Evolutionary conservation across 2,113 vertebrate genomes (phyloP), one percentile per base, ranked within the genome.

Genomic region (Copsychus sechellarum): DNA sequence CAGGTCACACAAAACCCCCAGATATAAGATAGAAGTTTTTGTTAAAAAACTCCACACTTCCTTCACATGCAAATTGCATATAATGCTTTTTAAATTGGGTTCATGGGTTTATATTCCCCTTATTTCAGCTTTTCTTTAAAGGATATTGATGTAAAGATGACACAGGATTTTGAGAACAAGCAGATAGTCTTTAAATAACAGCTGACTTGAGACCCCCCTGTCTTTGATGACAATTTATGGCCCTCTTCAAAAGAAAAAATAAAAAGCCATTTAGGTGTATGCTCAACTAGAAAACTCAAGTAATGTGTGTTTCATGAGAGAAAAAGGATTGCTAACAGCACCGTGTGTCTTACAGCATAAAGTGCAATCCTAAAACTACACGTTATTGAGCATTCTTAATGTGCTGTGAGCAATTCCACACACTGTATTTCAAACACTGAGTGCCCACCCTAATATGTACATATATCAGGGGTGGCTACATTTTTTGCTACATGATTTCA

Each of bases 191-290:
- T 97, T 64, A 86, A 86, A 65, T 86, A 95, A 67, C n/a, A 95
- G 45, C 47, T 87, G 43, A 83, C 86, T 78, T 79, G 82, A 94
- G 58, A 71, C 15, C 20, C 20, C 21, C 26, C 50, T 28, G 25
- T 85, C 78, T 93, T 91, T 95, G 61, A 64, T 72, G 48, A 77
- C 64, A 86, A 96, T 95, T 91, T 93, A 76, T 91, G 73, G 6
- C 17, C 19, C 38, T 64, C 81, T 95, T 79, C 38, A 19, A 78
- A 86, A 86, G 79, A 87, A 94, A 76, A 22, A 47, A 66, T 48
- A 70, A 88, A 94, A 89, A 92, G 92, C 61, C 21, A 3, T 92
- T 95, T 92, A 96, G 65, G 43, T 91, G 85, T 81, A 92, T 88
- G 60, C 58, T 80, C 90, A 91, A 40, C 54, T 78, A 96, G 86